Percentiles rank a stretch among this genome's conserved stretches.
phyloP scores from a whole-genome alignment of 2,888 invertebrate genomes.

The Meganola albula region DNA sequence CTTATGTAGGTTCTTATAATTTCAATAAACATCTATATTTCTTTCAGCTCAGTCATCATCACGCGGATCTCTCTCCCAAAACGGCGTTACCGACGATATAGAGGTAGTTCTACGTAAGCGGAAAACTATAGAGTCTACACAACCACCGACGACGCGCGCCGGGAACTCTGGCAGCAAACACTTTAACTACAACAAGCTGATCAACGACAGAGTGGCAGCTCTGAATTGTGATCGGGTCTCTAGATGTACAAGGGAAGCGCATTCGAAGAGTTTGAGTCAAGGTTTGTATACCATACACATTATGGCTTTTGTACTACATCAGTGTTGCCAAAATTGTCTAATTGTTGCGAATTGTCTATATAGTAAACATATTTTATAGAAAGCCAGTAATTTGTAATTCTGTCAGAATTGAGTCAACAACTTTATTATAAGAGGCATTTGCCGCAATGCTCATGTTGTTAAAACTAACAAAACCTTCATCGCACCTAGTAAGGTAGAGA shows the following conservation, averaged over 20 bases:
- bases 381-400: no score
- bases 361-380: no score
- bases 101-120: constrained; percentile 55
- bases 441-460: no score
- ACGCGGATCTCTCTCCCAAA: constrained; percentile 24
- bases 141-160: constrained; percentile 53
- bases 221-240: constrained; percentile 28
- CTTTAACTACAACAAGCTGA: constrained; percentile 89
- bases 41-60: constrained; percentile 22
- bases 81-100: constrained; percentile 42
- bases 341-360: no score
- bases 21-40: no score
- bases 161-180: constrained; percentile 78
- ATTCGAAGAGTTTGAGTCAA: constrained; percentile 55
- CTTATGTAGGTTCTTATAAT: no score
- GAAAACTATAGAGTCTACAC: constrained; percentile 65
- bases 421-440: no score
- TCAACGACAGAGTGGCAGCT: constrained; percentile 79
- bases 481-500: no score
- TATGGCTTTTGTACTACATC: no score
- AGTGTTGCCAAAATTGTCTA: no score
- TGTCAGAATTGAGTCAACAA: no score
- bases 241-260: constrained; percentile 49
- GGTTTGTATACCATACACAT: constrained; percentile 39
- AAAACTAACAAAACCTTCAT: no score